Conservation (phyloP, 2,888 invertebrate species). For the Stenurella melanura region DNA sequence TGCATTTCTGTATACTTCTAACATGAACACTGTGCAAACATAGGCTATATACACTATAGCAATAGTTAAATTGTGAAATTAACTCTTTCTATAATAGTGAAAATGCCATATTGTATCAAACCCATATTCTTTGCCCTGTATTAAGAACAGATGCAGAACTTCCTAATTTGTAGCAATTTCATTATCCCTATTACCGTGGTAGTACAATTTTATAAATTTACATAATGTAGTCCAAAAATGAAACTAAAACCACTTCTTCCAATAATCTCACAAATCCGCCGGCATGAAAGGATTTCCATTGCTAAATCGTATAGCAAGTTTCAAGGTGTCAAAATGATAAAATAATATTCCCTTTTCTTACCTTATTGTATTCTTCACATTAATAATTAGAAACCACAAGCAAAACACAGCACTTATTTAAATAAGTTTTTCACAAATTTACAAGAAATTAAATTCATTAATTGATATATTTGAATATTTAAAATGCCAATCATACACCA, state of each 20-base stretch:
- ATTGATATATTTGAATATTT: slow-evolving; percentile 46
- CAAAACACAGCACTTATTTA: slow-evolving; percentile 42
- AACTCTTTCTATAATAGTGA: no score
- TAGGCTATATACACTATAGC: no score
- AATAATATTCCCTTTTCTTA: slow-evolving; percentile 19
- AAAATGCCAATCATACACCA: slow-evolving; percentile 67
- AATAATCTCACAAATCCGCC: not conserved
- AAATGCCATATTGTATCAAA: no score
- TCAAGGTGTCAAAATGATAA: not conserved
- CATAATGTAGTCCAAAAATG: no score
- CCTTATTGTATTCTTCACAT: slow-evolving; percentile 38
- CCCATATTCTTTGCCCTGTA: no score
- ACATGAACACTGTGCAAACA: no score
- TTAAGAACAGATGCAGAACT: no score
- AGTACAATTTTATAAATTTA: no score
- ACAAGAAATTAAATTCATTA: slow-evolving; percentile 49
- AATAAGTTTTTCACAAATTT: slow-evolving; percentile 51
- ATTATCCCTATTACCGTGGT: no score
- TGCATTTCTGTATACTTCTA: no score
- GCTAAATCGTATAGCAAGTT: not conserved
- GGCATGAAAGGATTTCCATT: not conserved
- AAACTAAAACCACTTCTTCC: not conserved
- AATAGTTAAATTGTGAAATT: no score
- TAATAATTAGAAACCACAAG: slow-evolving; percentile 37
- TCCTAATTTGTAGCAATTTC: no score